Base-by-base conservation (phyloP, 2,797 vertebrate species). In the Threskiornis aethiopicus region DNA sequence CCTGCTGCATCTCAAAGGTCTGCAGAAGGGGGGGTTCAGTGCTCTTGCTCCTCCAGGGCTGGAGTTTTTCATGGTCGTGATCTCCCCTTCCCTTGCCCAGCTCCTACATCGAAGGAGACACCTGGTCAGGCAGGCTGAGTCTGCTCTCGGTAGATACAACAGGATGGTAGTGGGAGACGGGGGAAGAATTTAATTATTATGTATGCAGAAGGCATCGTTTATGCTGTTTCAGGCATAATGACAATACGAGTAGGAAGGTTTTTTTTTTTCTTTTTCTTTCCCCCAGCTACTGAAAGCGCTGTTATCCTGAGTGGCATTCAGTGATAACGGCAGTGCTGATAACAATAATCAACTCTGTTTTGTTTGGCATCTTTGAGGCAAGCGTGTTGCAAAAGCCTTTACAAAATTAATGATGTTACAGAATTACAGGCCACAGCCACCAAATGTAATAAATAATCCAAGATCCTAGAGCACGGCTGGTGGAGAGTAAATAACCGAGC, bases 1-100 rank as follows among this genome's bases (percentile, higher is more conserved):
- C 87, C 87, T 97, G 13, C 96, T 98, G 91, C 98, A 97, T 4
- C 33, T 98, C 84, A 97, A 97, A 98, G 98, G 98, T 98, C 85
- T 87, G 98, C 22, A 5, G 22, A 26, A 87, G 18, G 19, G 39
- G 18, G 46, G 18, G 16, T 19, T 59, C 42, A 10, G 26, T 2
- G 80, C 51, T 70, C 39, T 22, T 18, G 5, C 33, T 62, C 47
- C 16, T 78, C 58, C 41, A 4, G 73, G 37, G 26, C 29, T 81
- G 44, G 44, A 83, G 25, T 31, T 89, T 89, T 41, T 83, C 19
- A 29, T 11, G 57, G 51, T 17, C 0, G 2, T 12, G 57, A 16
- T 31, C 4, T 37, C 49, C 24, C 16, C 6, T 61, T 35, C 20
- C 17, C 4, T 62, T 52, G 10, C 26, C 10, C 39, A 33, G n/a